A percentile compares a stretch with the other conserved stretches of the same genome.
Evolutionary conservation across 1,140 invertebrate genomes (phyloP).

Genomic region (Monomorium pharaonis): DNA sequence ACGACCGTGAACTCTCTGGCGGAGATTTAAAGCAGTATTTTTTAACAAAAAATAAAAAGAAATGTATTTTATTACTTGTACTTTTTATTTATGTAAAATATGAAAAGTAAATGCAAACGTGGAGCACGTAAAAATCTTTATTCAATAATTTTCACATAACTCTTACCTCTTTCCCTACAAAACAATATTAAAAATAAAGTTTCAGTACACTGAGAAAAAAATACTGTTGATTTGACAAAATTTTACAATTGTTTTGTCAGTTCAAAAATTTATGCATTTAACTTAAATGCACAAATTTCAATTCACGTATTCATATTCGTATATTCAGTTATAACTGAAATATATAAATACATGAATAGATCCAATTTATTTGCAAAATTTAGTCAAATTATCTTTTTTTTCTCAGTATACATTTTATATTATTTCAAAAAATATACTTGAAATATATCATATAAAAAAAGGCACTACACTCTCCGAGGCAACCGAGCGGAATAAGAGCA

Average conservation of each 20-base stretch:
- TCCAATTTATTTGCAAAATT: no score
- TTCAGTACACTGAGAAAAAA: no score
- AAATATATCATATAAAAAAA: neutral
- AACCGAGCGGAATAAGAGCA: neutral
- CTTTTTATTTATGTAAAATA: neutral
- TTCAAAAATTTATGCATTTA: no score
- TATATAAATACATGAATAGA: no score
- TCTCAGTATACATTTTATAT: no score
- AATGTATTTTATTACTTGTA: neutral
- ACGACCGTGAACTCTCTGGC: neutral
- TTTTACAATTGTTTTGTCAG: no score
- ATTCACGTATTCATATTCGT: no score
- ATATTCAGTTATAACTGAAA: no score
- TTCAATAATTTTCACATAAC: neutral
- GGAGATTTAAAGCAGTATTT: conserved; percentile 1
- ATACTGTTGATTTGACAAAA: no score
- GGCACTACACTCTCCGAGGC: neutral
- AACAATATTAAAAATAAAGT: no score
- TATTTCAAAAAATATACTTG: neutral
- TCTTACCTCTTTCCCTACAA: neutral
- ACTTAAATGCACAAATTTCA: no score
- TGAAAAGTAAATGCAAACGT: neutral
- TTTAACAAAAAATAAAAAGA: neutral
- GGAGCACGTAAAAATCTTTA: neutral
- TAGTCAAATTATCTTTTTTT: no score